Conservation (phyloP, 2,113 vertebrate genomes). For the Reinhardtius hippoglossoides region DNA sequence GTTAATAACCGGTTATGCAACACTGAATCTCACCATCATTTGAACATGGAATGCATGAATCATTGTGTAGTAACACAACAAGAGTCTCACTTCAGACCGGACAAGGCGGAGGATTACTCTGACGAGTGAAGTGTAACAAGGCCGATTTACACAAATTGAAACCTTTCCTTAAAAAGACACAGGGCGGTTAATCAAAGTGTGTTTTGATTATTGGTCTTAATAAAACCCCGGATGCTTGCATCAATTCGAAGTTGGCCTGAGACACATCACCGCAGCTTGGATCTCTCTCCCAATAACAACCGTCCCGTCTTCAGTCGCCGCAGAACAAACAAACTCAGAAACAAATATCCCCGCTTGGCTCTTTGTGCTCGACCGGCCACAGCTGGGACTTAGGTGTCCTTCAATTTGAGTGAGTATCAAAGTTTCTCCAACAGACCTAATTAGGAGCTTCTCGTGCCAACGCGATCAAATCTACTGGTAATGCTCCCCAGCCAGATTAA, state of each 20-base stretch:
- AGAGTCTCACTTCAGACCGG: not conserved
- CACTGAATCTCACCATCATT: not conserved
- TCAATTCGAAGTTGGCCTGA: not conserved
- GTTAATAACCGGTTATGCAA: not conserved
- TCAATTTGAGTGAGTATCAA: conserved; percentile 33
- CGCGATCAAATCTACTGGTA: conserved; percentile 35
- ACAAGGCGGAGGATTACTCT: not conserved
- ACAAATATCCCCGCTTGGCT: not conserved
- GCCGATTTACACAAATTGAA: not conserved
- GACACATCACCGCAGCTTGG: not conserved
- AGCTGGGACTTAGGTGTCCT: conserved; percentile 10
- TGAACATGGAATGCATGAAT: not conserved
- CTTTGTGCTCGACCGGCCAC: not conserved
- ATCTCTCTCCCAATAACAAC: not conserved
- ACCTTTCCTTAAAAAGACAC: not conserved
- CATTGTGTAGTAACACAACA: not conserved
- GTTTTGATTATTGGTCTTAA: not conserved
- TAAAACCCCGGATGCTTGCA: not conserved
- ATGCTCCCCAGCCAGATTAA: conserved; percentile 31
- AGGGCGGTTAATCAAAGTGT: not conserved
- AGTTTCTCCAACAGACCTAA: conserved; percentile 48
- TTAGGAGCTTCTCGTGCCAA: conserved; percentile 34
- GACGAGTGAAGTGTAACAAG: not conserved
- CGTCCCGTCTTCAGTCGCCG: conserved; percentile 6
- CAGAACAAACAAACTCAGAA: not conserved